A percentile compares a stretch with the other conserved stretches of the same genome.
Evolutionary conservation across 2,113 vertebrate species (phyloP).

Genomic region (Fukomys damarensis): DNA sequence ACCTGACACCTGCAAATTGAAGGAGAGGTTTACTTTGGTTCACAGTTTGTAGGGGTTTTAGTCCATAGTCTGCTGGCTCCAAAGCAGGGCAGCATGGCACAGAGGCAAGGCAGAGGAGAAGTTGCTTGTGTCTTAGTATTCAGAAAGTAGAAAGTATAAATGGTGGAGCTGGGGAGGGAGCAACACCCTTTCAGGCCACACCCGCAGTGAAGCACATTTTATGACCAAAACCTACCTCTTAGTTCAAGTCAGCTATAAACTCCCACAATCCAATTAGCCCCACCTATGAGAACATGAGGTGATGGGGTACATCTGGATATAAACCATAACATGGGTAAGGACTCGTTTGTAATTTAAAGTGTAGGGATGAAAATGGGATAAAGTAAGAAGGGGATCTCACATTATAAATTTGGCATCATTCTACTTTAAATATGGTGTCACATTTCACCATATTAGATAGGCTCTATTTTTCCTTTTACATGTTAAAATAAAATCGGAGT

Average conservation of each 20-base stretch:
- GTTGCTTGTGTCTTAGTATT: neutral
- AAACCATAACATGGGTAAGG: neutral
- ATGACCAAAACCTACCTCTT: neutral
- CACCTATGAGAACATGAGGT: neutral
- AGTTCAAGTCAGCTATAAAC: neutral
- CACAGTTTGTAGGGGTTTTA: neutral
- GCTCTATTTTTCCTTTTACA: neutral
- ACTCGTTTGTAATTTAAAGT: neutral
- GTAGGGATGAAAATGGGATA: too few species aligned
- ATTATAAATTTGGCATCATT: neutral
- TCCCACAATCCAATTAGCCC: neutral
- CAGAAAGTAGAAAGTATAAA: neutral
- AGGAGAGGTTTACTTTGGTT: neutral
- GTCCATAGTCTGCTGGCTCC: neutral
- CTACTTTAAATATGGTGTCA: rapidly evolving
- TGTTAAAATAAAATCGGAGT: neutral
- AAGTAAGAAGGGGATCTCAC: neutral
- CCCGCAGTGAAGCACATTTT: neutral
- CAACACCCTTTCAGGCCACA: neutral
- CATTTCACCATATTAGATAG: too few species aligned
- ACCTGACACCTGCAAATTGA: neutral
- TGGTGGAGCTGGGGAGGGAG: neutral
- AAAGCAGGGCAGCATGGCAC: neutral
- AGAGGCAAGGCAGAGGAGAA: neutral
- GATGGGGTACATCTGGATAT: neutral